Percentiles rank a stretch among this genome's conserved stretches.
These are phyloP conservation scores for Drosophila sordidapex DNA, from an alignment of 2,888 invertebrate genomes.

Conservation along the genomic window DNA sequence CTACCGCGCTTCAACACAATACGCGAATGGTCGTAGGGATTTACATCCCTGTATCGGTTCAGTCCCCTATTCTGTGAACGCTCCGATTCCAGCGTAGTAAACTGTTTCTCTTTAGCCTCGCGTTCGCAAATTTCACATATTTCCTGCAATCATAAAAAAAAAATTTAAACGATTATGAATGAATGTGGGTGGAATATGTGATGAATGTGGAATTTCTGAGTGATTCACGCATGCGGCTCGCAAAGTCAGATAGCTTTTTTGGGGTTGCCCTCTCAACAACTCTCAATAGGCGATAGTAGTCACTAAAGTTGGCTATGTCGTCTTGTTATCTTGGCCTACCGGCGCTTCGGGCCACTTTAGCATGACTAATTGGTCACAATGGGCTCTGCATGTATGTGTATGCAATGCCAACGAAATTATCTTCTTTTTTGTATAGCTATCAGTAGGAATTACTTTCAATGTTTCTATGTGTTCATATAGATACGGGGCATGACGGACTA, in stretches of 20 bases:
- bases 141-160: conserved; percentile 86
- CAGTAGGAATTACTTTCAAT: conserved; percentile 27
- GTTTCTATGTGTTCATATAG: background rate
- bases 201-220: conserved; percentile 4
- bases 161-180: conserved; percentile 18
- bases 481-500: background rate
- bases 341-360: conserved; percentile 27
- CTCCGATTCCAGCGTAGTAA: conserved; percentile 83
- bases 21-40: conserved; percentile 97
- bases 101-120: conserved; percentile 87
- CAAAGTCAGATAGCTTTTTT: conserved; percentile 16
- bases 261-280: conserved; percentile 43
- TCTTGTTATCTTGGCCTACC: conserved; percentile 41
- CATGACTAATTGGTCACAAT: conserved; percentile 67
- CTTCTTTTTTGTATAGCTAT: conserved; percentile 54
- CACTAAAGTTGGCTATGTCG: background rate
- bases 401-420: conserved; percentile 59
- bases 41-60: conserved; percentile 97
- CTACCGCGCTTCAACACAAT: conserved; percentile 90
- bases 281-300: background rate
- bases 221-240: conserved; percentile 34
- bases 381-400: conserved; percentile 1
- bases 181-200: background rate
- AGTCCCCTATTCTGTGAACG: conserved; percentile 86
- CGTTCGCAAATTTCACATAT: conserved; percentile 90